Conservation (phyloP, 2,113 vertebrate species). For the Rhinoptilus africanus region DNA sequence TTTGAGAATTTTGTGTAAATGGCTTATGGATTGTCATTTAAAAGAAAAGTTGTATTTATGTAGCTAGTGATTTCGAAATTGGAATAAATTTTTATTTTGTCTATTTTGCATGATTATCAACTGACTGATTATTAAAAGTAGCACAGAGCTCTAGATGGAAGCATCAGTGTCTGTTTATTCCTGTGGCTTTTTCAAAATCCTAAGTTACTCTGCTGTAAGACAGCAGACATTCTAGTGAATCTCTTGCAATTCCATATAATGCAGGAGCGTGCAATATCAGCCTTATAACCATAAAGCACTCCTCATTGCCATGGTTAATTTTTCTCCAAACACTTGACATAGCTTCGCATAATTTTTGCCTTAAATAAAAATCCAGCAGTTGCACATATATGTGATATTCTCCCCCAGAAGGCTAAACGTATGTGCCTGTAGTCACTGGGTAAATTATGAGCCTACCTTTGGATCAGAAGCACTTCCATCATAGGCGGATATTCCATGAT, state of each 20-base stretch:
- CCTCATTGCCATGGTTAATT: neutral
- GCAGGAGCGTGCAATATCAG: neutral
- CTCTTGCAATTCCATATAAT: neutral
- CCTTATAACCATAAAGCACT: neutral
- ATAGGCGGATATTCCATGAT: neutral
- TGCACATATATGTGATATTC: neutral
- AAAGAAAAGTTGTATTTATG: neutral
- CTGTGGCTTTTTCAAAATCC: neutral
- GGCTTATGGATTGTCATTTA: neutral
- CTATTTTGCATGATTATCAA: neutral
- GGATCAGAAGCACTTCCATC: neutral
- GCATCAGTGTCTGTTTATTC: neutral
- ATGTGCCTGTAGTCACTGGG: slow-evolving; percentile 32
- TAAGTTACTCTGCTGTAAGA: neutral
- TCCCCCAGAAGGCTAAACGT: neutral
- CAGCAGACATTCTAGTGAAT: neutral
- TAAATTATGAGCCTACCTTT: neutral
- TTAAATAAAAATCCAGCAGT: neutral
- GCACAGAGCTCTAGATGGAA: neutral
- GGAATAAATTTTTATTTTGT: neutral
- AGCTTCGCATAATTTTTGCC: neutral
- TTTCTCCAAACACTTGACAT: neutral
- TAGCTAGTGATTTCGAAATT: neutral
- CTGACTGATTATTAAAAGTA: neutral
- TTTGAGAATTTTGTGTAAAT: neutral